Evolutionary conservation across 2,888 invertebrate species (phyloP).

Genomic region (Artemia sp.): DNA sequence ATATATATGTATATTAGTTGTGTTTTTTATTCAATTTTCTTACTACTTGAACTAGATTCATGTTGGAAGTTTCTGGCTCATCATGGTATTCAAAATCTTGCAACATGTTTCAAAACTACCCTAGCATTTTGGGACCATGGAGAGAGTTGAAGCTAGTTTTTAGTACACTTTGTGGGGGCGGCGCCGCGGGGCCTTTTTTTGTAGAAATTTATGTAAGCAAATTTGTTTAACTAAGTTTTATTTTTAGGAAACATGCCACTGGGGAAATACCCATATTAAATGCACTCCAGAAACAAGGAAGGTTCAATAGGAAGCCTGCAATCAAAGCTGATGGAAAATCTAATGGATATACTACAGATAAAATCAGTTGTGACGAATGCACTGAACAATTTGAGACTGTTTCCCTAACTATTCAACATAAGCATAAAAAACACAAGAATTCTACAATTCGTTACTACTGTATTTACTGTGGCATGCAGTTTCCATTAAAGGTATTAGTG

Average conservation of each 20-base stretch:
- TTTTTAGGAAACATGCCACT: background rate
- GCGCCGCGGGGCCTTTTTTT: no score
- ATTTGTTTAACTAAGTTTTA: no score
- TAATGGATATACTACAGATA: background rate
- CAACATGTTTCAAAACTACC: no score
- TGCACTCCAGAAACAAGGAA: background rate
- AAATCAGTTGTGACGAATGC: conserved; percentile 42
- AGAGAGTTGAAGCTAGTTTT: no score
- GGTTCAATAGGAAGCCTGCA: background rate
- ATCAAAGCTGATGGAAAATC: background rate
- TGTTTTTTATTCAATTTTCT: no score
- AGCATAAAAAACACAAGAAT: conserved; percentile 46
- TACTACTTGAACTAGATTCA: no score
- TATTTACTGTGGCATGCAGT: conserved; percentile 48
- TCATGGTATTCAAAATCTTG: no score
- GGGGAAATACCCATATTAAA: background rate
- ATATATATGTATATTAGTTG: no score
- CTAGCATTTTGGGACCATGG: no score
- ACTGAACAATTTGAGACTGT: conserved; percentile 30
- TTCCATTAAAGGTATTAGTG: conserved; percentile 42
- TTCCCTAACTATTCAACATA: conserved; percentile 46
- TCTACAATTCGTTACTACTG: conserved; percentile 47
- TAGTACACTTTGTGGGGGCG: no score
- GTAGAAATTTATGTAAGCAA: no score
- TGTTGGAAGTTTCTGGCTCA: no score